Evolutionary conservation across 2,797 vertebrate species (phyloP).

Genomic region (Urocyon cinereoargenteus): DNA sequence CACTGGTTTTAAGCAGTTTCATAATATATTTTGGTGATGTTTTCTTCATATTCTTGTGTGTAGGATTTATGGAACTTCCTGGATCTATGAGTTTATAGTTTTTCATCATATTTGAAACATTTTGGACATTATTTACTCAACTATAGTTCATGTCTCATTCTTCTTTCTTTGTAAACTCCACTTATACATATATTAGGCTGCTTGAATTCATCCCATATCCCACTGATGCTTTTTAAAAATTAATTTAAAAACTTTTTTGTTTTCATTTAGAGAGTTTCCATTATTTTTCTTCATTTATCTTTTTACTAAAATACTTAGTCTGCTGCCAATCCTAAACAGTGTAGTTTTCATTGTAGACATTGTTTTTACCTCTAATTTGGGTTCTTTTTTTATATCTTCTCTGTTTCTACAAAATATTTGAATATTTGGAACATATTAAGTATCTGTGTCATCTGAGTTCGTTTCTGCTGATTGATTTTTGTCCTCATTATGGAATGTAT

Average conservation of each 20-base stretch:
- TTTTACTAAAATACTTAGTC: background rate
- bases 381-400: slow-evolving; percentile 16
- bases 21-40: background rate
- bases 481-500: background rate
- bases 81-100: background rate
- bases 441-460: background rate
- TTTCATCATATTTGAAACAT: background rate
- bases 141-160: background rate
- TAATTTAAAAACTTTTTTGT: background rate
- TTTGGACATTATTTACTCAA: background rate
- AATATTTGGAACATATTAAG: slow-evolving; percentile 7
- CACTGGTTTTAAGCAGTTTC: background rate
- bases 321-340: background rate
- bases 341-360: background rate
- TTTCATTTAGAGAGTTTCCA: background rate
- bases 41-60: background rate
- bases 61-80: background rate
- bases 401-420: background rate
- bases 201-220: background rate
- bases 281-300: background rate
- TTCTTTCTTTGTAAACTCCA: background rate
- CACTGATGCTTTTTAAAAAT: background rate
- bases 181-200: background rate
- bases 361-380: background rate
- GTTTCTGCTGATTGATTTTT: background rate